These are phyloP conservation scores for Alosa alosa DNA, from an alignment of 2,113 vertebrate species.

Conservation along the genomic window DNA sequence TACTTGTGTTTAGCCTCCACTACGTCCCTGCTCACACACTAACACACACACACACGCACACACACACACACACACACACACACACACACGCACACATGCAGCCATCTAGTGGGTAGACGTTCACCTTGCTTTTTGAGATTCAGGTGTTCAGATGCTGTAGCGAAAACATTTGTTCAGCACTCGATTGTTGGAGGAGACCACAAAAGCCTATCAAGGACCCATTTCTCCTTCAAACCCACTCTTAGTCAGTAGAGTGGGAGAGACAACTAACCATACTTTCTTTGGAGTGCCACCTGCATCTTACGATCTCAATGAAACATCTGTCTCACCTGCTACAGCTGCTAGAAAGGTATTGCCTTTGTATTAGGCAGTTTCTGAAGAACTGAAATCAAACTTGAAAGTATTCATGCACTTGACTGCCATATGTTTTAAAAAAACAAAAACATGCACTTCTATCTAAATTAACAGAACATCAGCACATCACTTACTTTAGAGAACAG, in stretches of 20 bases:
- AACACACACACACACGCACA: background rate
- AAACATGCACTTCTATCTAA: background rate
- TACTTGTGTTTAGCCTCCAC: too few relatives aligned
- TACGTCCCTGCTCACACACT: background rate
- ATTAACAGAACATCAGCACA: background rate
- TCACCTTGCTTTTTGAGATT: too few relatives aligned
- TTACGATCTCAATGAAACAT: background rate
- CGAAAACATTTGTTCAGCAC: background rate
- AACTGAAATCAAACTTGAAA: background rate
- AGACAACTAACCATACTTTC: background rate
- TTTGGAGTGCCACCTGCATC: background rate
- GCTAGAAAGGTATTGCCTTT: background rate
- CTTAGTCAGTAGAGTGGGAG: background rate
- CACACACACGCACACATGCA: background rate
- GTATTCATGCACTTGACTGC: background rate
- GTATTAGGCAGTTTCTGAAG: background rate
- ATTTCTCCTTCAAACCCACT: background rate
- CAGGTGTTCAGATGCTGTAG: too few relatives aligned
- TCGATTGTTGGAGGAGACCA: background rate
- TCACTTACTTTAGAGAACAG: too few relatives aligned
- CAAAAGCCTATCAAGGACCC: background rate
- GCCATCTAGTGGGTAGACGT: background rate
- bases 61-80: background rate
- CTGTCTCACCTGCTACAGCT: background rate
- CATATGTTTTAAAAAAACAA: background rate